Conservation (phyloP, 2,888 invertebrate genomes). For the Drosophila subsilvestris region DNA sequence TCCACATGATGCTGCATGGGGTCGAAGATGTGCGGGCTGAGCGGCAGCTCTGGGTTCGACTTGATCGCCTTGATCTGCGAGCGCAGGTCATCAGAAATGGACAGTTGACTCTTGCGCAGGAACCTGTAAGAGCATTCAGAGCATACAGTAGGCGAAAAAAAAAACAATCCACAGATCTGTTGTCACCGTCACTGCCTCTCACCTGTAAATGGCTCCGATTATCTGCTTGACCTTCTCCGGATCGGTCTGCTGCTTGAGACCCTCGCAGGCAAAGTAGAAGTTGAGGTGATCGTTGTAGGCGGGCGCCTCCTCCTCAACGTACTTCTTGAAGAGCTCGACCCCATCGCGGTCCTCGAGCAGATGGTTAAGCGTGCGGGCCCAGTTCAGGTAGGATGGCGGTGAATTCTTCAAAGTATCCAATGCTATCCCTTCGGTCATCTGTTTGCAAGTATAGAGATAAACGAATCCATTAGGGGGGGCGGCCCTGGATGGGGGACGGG, state of each 20-base stretch:
- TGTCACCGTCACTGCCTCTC: conserved; percentile 62
- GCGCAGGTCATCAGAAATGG: conserved; percentile 92
- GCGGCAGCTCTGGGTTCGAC: conserved; percentile 87
- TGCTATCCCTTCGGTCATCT: conserved; percentile 84
- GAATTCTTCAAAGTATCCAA: conserved; percentile 84
- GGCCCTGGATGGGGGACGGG: no score
- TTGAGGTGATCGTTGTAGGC: conserved; percentile 92
- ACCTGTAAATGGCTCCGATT: conserved; percentile 93
- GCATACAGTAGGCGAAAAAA: background rate
- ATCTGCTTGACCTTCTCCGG: conserved; percentile 89
- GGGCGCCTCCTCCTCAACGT: conserved; percentile 91
- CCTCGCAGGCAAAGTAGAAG: conserved; percentile 97
- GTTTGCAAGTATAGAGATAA: background rate
- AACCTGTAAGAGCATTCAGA: conserved; percentile 86
- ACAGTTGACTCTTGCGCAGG: conserved; percentile 91
- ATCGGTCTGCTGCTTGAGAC: conserved; percentile 91
- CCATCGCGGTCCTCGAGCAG: conserved; percentile 96
- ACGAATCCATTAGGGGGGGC: background rate
- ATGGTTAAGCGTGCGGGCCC: conserved; percentile 93
- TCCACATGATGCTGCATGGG: conserved; percentile 92
- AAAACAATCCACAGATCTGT: background rate
- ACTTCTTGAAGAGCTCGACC: conserved; percentile 93
- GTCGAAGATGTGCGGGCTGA: conserved; percentile 93
- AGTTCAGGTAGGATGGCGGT: conserved; percentile 91
- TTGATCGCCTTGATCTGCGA: conserved; percentile 90